Evolutionary conservation across 1,140 invertebrate species (phyloP), one percentile per base, ranked within the genome.

Genomic region (Dendroctonus ponderosae): DNA sequence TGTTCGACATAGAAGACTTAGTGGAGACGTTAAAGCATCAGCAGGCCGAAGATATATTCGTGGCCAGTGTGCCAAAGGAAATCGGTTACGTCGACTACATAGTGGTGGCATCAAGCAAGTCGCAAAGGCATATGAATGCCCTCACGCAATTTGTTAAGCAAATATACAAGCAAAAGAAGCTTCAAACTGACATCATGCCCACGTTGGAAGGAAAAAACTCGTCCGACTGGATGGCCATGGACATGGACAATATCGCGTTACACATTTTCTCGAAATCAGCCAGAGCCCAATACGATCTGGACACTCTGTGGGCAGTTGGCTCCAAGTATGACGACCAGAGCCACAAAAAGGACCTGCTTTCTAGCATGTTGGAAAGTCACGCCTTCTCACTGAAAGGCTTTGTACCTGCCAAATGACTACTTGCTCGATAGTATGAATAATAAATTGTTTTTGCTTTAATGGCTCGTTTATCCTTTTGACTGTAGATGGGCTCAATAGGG

Each of bases 161-260:
- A 78, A 82, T 91, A 52, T 96, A 88, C 73, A 94, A 94, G 80
- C 81, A 83, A 40, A 93, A 92, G 77, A 85, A 82, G 58, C 68
- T 83, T 57, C 75, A 79, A 58, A 80, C 72, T 46, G 94, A 96
- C 78, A 68, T 77, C 26, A 81, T 91, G 70, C 88, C 93, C 3
- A 85, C 81, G 71, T 83, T 94, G 69, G 92, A 95, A 82, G 93
- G 93, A 26, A 82, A 87, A 76, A 80, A 84, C 58, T 87, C 85
- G 50, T 81, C 83, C 44, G 87, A 94, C 69, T 98, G 94, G 95
- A 84, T 93, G 72, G 93, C 93, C 42, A 74, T 97, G 75, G 94
- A 97, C 84, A 83, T 97, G 82, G 91, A 92, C 58, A 96, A 97
- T 76, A 96, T 97, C 70, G 89, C 89, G 3, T 75, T 97, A n/a